Evolutionary conservation across 2,113 vertebrate species (phyloP).

Genomic region (Datnioides undecimradiatus): DNA sequence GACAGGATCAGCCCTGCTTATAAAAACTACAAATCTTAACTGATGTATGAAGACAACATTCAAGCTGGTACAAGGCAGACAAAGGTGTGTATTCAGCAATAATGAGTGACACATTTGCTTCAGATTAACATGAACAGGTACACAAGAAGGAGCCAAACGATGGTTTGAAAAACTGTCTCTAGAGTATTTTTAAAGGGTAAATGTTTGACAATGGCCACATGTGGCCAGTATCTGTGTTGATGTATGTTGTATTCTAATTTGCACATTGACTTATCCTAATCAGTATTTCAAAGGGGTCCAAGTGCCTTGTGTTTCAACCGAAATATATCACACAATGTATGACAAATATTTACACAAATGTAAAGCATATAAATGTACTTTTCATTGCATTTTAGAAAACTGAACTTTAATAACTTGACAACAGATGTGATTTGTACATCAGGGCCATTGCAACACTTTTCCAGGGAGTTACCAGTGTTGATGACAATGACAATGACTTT

Average conservation of each 20-base stretch:
- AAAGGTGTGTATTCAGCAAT: constrained; percentile 48
- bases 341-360: constrained; percentile 55
- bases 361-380: constrained; percentile 62
- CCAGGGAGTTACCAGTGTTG: constrained; percentile 36
- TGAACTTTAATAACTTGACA: constrained; percentile 54
- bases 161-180: background rate
- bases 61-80: constrained; percentile 18
- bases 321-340: constrained; percentile 80
- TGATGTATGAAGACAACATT: background rate
- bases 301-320: constrained; percentile 91
- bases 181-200: constrained; percentile 5
- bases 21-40: too few relatives aligned
- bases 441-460: constrained; percentile 52
- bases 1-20: constrained; percentile 55
- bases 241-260: constrained; percentile 66
- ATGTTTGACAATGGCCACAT: constrained; percentile 69
- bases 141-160: constrained; percentile 7
- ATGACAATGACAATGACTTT: constrained; percentile 49
- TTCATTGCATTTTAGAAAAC: constrained; percentile 53
- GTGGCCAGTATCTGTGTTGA: constrained; percentile 63
- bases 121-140: constrained; percentile 6
- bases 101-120: constrained; percentile 56
- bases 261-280: constrained; percentile 71
- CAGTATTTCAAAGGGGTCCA: constrained; percentile 66
- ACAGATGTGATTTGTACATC: constrained; percentile 72